These are phyloP conservation scores for Drosophila robusta DNA, from an alignment of 2,888 invertebrate species.

Conservation along the genomic window DNA sequence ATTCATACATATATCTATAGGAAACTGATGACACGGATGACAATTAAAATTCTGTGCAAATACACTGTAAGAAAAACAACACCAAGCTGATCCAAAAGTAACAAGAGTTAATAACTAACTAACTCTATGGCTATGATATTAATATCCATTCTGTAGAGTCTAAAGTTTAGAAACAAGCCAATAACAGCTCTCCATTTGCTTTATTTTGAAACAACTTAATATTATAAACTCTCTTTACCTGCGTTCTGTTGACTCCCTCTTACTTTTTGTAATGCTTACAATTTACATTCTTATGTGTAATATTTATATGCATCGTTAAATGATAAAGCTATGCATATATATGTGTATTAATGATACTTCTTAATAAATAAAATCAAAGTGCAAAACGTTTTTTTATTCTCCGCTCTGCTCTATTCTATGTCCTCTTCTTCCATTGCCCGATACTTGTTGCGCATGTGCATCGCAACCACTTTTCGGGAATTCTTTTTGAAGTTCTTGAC, in stretches of 20 bases:
- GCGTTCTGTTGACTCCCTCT: constrained; percentile 52
- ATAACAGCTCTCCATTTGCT: constrained; percentile 45
- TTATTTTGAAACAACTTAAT: constrained; percentile 32
- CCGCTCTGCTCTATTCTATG: constrained; percentile 8
- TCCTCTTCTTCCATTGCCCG: constrained; percentile 59
- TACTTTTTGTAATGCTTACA: constrained; percentile 57
- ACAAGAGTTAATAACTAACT: constrained; percentile 19
- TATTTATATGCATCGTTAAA: constrained; percentile 69
- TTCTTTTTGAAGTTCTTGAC: constrained; percentile 82
- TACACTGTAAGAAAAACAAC: constrained; percentile 70
- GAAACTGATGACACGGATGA: constrained; percentile 20
- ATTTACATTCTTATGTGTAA: constrained; percentile 70
- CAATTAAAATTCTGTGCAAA: constrained; percentile 22
- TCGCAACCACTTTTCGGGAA: constrained; percentile 79
- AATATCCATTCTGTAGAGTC: constrained; percentile 34
- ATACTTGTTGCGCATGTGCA: constrained; percentile 82
- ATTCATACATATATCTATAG: constrained; percentile 31
- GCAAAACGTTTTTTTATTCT: constrained; percentile 15
- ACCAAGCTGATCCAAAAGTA: constrained; percentile 63
- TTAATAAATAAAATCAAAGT: constrained; percentile 69
- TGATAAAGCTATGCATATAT: constrained; percentile 66
- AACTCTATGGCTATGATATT: constrained; percentile 49
- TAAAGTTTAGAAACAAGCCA: constrained; percentile 32
- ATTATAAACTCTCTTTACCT: constrained; percentile 30
- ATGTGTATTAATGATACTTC: constrained; percentile 81